Conservation (phyloP, 2,888 invertebrate genomes). For the Hemaris fuciformis region DNA sequence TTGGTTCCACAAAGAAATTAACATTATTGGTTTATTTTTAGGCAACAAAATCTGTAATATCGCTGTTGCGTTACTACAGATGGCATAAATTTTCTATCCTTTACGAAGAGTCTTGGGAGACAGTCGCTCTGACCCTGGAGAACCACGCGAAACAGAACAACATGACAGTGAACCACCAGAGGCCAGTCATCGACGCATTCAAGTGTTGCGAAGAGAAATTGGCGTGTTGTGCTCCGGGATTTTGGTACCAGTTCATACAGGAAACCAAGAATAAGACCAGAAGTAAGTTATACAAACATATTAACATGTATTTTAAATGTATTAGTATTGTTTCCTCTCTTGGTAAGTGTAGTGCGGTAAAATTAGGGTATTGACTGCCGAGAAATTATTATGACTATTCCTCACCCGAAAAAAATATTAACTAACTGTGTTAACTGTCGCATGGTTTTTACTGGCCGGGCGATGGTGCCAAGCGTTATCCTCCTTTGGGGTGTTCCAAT, state of each 20-base stretch:
- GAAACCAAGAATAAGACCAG: conserved; percentile 93
- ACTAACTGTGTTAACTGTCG: not conserved
- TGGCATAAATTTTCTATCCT: conserved; percentile 97
- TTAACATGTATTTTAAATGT: not conserved
- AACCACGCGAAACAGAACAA: conserved; percentile 88
- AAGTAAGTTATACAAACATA: conserved; percentile 78
- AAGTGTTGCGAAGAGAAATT: conserved; percentile 89
- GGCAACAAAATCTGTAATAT: conserved; percentile 97
- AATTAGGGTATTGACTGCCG: too few relatives aligned
- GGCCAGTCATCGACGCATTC: conserved; percentile 85
- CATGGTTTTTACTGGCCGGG: not conserved
- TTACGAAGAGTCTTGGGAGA: conserved; percentile 90
- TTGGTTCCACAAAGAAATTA: too few relatives aligned
- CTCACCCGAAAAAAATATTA: too few relatives aligned
- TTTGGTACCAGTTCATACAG: conserved; percentile 92
- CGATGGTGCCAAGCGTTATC: not conserved
- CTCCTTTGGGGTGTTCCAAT: not conserved
- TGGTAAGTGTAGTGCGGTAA: too few relatives aligned
- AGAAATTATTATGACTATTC: too few relatives aligned
- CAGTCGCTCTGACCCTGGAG: conserved; percentile 90
- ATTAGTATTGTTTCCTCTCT: too few relatives aligned
- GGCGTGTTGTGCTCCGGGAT: conserved; percentile 88
- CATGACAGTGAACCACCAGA: conserved; percentile 91
- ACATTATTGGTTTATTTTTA: conserved; percentile 55
- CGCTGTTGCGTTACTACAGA: conserved; percentile 93